A percentile compares a stretch with the other conserved stretches of the same genome.
phyloP scores from a whole-genome alignment of 2,888 invertebrate species.

The Orthonevra nobilis region DNA sequence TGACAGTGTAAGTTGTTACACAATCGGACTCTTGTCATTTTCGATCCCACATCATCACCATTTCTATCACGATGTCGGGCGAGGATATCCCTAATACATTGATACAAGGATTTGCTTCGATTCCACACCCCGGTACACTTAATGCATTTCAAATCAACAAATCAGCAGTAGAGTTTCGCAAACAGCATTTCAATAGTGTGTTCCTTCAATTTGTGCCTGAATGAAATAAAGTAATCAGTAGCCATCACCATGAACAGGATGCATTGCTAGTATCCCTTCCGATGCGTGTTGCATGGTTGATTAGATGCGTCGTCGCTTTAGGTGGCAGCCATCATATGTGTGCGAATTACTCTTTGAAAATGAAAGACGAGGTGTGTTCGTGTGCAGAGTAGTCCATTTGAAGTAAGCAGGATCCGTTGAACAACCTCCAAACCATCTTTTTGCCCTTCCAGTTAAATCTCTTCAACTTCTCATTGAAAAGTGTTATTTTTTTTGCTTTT shows the following conservation, averaged over 20 bases:
- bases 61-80: constrained; percentile 3
- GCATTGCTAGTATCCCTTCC: too few relatives aligned
- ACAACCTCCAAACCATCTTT: constrained; percentile 37
- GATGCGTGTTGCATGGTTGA: too few relatives aligned
- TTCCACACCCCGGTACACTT: constrained; percentile 33
- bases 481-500: too few relatives aligned
- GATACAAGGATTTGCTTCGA: constrained; percentile 24
- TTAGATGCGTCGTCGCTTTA: too few relatives aligned
- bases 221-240: neutral
- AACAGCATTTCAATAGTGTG: constrained; percentile 24
- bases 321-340: too few relatives aligned
- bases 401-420: too few relatives aligned
- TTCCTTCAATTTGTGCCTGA: neutral
- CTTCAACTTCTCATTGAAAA: constrained; percentile 54
- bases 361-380: too few relatives aligned
- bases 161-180: constrained; percentile 15
- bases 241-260: neutral
- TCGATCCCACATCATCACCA: constrained; percentile 10
- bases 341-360: too few relatives aligned
- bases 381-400: too few relatives aligned
- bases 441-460: constrained; percentile 18
- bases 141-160: constrained; percentile 60
- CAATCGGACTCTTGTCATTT: neutral
- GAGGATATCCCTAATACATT: constrained; percentile 8
- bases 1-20: too few relatives aligned